Evolutionary conservation across 1,140 invertebrate species (phyloP), one percentile per base, ranked within the genome.

Genomic region (Bombus superbus): DNA sequence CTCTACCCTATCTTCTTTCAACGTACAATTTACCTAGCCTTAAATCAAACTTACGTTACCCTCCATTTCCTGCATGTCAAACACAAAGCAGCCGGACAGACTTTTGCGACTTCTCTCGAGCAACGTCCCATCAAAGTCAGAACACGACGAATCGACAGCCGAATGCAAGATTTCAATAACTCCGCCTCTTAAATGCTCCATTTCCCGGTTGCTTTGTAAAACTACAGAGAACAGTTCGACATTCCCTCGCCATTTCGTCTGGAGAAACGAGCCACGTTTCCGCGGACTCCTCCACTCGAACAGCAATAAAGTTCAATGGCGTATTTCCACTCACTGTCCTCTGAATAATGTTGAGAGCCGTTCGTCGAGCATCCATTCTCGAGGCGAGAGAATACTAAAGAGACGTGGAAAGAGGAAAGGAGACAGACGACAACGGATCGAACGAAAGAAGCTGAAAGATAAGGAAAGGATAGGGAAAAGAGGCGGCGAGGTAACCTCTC

Each of bases 291-390:
- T 22, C 72, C 40, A 83, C 81, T 83, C 72, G 42, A 75, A 59
- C 32, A 76, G 81, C 66, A 75, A 83, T 83, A 77, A 76, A 86
- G 74, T 86, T 83, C 85, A 86, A 83, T 82, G 76, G 74, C 74
- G 81, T 83, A 83, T 83, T 83, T 83, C 81, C 81, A 83, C 81
- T 83, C 81, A 69, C 44, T 77, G 32, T 62, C 75, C 62, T 38
- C 42, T 53, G 74, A 83, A 69, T 77, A 76, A 77, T 69, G 81
- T 44, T 77, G 68, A 83, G 81, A 57, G 81, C 35, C n/a, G 73
- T 57, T 83, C 73, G 75, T 62, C 57, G 47, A 77, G 81, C 81
- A 77, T 83, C 44, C 81, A 83, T 83, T 74, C 47, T 77, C 73
- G 81, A 83, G 81, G 47, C 66, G 38, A 83, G 73, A 76, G 42